Base-by-base conservation (phyloP, 2,113 vertebrate genomes). In the Perccottus glenii region DNA sequence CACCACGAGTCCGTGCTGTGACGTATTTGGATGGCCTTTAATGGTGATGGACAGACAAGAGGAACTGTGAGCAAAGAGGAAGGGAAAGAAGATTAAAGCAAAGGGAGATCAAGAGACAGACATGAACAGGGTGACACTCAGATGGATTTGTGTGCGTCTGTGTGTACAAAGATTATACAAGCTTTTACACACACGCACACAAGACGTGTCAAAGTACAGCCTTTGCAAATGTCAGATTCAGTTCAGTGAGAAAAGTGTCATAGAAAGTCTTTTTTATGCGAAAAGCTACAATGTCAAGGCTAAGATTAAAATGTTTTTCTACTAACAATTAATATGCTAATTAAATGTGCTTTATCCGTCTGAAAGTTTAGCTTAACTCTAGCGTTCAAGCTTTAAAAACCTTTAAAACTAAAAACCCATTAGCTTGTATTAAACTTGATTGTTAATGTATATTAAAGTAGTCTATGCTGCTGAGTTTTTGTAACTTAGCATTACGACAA, bases 41-140 rank as follows among this genome's bases (percentile, higher is more conserved):
- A 77, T 80, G 43, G 64, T 73, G 72, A 80, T 2, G 9, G 68
- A 82, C 63, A 51, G 55, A 75, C 11, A 44, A 69, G 61, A 68
- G 40, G 70, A 52, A 63, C 50, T 68, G 64, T 56, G 46, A 8
- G 6, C 49, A 56, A 42, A 64, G 57, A 70, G 60, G 60, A 58
- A 56, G 19, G 51, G 11, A 63, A 74, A 67, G 32, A 45, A 80
- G 81, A 82, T 80, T 70, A 85, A 76, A 88, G 71, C 35, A 27
- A 60, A 67, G 16, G 51, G 66, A 77, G 67, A 86, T 84, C 27
- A 73, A 69, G 76, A 69, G 76, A 80, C 38, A 27, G 75, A 78
- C 42, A 16, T 64, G 64, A 75, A 57, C 55, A 76, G 65, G 63
- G 67, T 19, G 70, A 45, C 71, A 59, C 65, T 70, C 56, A 60